Evolutionary conservation across 2,797 vertebrate genomes (phyloP).

Genomic region (Pseudomugil tenellus): DNA sequence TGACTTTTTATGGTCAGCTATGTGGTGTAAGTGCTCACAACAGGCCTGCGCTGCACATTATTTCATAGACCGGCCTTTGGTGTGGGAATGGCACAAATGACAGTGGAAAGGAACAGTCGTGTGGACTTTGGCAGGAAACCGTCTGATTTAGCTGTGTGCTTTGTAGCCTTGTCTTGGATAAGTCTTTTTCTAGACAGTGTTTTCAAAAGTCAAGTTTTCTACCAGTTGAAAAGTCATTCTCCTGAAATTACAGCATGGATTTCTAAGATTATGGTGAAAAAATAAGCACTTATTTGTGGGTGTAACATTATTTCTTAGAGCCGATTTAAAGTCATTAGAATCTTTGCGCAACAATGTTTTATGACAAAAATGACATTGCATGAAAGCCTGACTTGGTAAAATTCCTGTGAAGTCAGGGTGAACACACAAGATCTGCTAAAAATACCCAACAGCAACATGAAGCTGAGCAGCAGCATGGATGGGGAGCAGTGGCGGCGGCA

Average conservation of each 20-base stretch:
- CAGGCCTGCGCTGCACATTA: slow-evolving; percentile 69
- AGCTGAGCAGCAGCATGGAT: slow-evolving; percentile 37
- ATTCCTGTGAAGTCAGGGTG: slow-evolving; percentile 63
- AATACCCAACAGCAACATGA: slow-evolving; percentile 62
- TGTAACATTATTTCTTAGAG: slow-evolving; percentile 19
- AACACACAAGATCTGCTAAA: slow-evolving; percentile 74
- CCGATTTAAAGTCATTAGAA: slow-evolving; percentile 31
- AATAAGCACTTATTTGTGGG: slow-evolving; percentile 38
- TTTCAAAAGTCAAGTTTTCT: slow-evolving; percentile 53
- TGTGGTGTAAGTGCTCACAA: slow-evolving; percentile 78
- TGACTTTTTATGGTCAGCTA: slow-evolving; percentile 38
- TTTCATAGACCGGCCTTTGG: slow-evolving; percentile 85
- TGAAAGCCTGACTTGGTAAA: slow-evolving; percentile 61
- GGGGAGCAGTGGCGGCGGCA: slow-evolving; percentile 42
- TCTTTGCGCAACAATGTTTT: slow-evolving; percentile 42
- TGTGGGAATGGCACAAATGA: slow-evolving; percentile 94
- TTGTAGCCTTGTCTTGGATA: slow-evolving; percentile 34
- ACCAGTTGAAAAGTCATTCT: slow-evolving; percentile 35
- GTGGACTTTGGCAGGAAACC: slow-evolving; percentile 91
- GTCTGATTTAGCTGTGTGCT: slow-evolving; percentile 73
- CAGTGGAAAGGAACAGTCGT: slow-evolving; percentile 89
- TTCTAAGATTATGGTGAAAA: slow-evolving; percentile 30
- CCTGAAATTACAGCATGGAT: slow-evolving; percentile 44
- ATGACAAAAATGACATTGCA: slow-evolving; percentile 44
- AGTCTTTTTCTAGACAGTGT: slow-evolving; percentile 49